phyloP scores from a whole-genome alignment of 2,797 vertebrate species.

The Borostomias antarcticus region DNA sequence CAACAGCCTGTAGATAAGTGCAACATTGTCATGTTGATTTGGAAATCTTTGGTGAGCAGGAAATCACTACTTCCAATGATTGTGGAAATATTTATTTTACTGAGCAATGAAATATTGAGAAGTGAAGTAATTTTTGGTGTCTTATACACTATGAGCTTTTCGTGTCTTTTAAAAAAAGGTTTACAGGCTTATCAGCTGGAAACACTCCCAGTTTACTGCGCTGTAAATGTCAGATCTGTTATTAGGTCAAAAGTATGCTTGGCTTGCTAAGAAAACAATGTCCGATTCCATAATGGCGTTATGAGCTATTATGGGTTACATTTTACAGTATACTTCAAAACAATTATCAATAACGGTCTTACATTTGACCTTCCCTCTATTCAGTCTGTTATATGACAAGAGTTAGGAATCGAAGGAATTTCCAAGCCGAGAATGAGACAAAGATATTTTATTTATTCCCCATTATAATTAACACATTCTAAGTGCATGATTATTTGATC shows the following conservation, averaged over 20 bases:
- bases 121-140: not conserved
- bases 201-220: not conserved
- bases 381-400: not conserved
- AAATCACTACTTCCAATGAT: not conserved
- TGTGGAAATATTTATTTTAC: not conserved
- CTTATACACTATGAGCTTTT: not conserved
- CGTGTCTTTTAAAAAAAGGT: not conserved
- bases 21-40: not conserved
- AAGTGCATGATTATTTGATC: no score
- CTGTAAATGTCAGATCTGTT: not conserved
- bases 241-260: not conserved
- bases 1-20: not conserved
- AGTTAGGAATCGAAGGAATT: not conserved
- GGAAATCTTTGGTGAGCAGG: not conserved
- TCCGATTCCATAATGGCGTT: not conserved
- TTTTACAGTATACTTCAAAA: not conserved
- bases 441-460: no score
- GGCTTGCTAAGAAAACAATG: not conserved
- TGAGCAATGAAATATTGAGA: not conserved
- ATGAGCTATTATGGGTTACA: no score
- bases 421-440: not conserved
- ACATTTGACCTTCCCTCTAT: not conserved
- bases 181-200: not conserved
- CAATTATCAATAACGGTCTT: no score
- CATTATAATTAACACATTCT: no score